Conservation (phyloP, 2,113 vertebrate species). For the Triplophysa rosa region DNA sequence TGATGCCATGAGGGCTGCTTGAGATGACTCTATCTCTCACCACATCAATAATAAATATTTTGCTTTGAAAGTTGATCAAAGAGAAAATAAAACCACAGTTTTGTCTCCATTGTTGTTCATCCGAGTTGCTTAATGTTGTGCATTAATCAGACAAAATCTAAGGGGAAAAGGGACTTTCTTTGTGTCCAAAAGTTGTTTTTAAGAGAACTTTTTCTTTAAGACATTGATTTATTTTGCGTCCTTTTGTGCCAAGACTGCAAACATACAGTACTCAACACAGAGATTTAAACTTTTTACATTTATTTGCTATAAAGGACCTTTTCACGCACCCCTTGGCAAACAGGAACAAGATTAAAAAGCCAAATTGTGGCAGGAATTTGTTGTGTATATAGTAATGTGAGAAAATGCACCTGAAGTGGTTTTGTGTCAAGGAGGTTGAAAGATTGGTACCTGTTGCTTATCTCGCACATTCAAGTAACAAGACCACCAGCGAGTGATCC, state of each 20-base stretch:
- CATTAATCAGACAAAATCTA: slow-evolving; percentile 36
- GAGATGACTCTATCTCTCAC: slow-evolving; percentile 55
- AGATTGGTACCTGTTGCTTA: slow-evolving; percentile 49
- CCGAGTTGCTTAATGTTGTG: slow-evolving; percentile 53
- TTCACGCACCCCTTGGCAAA: neutral
- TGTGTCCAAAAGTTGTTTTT: slow-evolving; percentile 62
- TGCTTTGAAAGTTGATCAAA: slow-evolving; percentile 57
- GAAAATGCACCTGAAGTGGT: slow-evolving; percentile 32
- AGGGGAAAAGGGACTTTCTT: slow-evolving; percentile 29
- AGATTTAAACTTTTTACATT: neutral
- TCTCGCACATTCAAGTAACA: slow-evolving; percentile 59
- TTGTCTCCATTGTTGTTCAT: slow-evolving; percentile 60
- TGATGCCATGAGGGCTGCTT: slow-evolving; percentile 42
- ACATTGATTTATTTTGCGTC: slow-evolving; percentile 50
- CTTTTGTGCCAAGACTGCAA: slow-evolving; percentile 12
- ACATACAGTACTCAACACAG: neutral
- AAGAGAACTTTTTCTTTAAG: slow-evolving; percentile 55
- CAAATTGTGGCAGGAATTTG: slow-evolving; percentile 11
- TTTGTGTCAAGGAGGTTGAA: neutral
- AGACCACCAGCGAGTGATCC: slow-evolving; percentile 52
- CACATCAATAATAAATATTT: slow-evolving; percentile 64
- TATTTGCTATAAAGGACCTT: slow-evolving; percentile 11
- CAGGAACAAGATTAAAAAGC: slow-evolving; percentile 33
- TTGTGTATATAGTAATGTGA: slow-evolving; percentile 36
- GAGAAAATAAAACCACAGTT: slow-evolving; percentile 43